Conservation (phyloP, 1,140 invertebrate species). For the Drosophila carrolli region DNA sequence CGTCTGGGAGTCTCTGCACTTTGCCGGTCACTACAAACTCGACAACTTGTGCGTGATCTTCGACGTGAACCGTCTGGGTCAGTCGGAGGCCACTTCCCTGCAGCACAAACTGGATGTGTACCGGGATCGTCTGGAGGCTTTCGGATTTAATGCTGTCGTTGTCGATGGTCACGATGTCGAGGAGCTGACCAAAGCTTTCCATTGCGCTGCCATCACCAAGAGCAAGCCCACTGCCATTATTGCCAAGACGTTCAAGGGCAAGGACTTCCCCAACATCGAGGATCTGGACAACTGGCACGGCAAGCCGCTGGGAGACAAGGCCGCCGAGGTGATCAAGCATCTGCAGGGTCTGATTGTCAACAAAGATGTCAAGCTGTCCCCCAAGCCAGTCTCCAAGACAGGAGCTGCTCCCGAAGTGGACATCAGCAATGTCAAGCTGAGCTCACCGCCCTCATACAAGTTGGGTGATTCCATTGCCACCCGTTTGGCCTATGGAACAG, state of each 20-base stretch:
- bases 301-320: slow-evolving; percentile 95
- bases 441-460: slow-evolving; percentile 94
- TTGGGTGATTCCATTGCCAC: slow-evolving; percentile 94
- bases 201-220: slow-evolving; percentile 91
- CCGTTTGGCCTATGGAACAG: slow-evolving; percentile 96
- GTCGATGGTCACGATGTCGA: slow-evolving; percentile 98
- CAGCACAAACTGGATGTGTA: slow-evolving; percentile 97
- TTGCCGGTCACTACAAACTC: slow-evolving; percentile 97
- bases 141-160: slow-evolving; percentile 96
- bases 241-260: slow-evolving; percentile 98
- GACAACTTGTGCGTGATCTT: slow-evolving; percentile 99
- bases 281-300: slow-evolving; percentile 99
- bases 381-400: slow-evolving; percentile 88
- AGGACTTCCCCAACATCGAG: slow-evolving; percentile 94
- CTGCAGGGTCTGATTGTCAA: slow-evolving; percentile 89
- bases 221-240: slow-evolving; percentile 96
- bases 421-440: slow-evolving; percentile 91
- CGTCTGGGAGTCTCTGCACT: slow-evolving; percentile 98
- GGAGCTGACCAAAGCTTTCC: slow-evolving; percentile 94
- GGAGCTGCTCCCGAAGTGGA: slow-evolving; percentile 90
- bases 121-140: slow-evolving; percentile 94
- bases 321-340: slow-evolving; percentile 90
- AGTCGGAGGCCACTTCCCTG: slow-evolving; percentile 96
- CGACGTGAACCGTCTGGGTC: slow-evolving; percentile 98
- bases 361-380: slow-evolving; percentile 85